Base-by-base conservation (phyloP, 2,113 vertebrate species). In the Pterophyllum scalare region DNA sequence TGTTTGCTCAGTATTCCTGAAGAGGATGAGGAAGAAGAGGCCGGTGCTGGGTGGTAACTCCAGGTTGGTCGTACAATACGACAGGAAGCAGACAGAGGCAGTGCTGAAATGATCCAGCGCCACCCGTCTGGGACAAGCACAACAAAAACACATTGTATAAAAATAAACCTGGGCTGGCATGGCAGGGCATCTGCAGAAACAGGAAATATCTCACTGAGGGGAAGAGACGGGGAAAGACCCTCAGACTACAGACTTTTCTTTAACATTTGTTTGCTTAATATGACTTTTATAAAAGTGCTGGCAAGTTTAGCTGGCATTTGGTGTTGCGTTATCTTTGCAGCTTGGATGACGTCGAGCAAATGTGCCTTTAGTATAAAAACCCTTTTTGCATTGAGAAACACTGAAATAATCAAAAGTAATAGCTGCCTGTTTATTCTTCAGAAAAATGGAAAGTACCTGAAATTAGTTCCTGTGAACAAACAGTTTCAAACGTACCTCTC, bases 1-100 rank as follows among this genome's bases (percentile, higher is more conserved):
- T 67, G 72, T 75, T 81, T 87, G 76, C 11, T 81, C 35, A 60
- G 60, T 75, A n/a, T 64, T 81, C 77, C 35, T 75, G 61, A 82
- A 83, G 87, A 88, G 75, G 84, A 80, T 77, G 52, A 78, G 80
- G 88, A 87, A 83, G 85, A 82, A 81, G 85, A 82, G 84, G 85
- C 77, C 67, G 2, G 57, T 17, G 54, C 72, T 86, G 80, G 89
- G 75, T 86, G 87, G 89, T 80, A 83, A 56, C 77, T 64, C 28
- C 17, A 77, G 75, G 81, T 78, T 86, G 65, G 74, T 33, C 80
- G 85, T 62, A 93, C 89, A 93, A 91, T 90, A 83, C 60, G 62
- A 85, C 92, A 95, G 94, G 93, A 94, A 93, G 87, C 86, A 86
- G 83, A 89, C 89, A 19, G 74, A 89, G 86, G 89, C 87, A 80